Evolutionary conservation across 1,140 invertebrate species (phyloP), one percentile per base, ranked within the genome.

Genomic region (Calliopsis andreniformis): DNA sequence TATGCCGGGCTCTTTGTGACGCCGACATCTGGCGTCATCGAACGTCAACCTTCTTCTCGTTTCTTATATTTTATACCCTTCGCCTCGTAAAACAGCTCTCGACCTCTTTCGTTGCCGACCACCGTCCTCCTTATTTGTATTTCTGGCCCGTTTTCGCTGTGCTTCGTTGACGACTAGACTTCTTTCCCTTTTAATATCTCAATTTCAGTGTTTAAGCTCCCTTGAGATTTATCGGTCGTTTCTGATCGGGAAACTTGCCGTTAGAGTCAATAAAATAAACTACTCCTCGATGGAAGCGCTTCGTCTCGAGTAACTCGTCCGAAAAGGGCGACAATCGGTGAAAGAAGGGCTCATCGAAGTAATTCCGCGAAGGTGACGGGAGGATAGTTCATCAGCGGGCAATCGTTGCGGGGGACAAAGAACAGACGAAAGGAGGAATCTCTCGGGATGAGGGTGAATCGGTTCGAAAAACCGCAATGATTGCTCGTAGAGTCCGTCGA

Each of bases 1-100:
- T 75, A 80, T 68, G 67, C 53, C 42, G 35, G 53, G 58, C 61
- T 83, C 84, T 83, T 85, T 83, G 84, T 86, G 81, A 84, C 79
- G 83, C 83, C 85, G 84, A 84, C 83, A 75, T 84, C 79, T 82
- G 71, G 80, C 78, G 66, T 77, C 70, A 71, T 82, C 67, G 64
- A 79, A 72, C 69, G 73, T 71, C 70, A 45, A 73, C 59, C 56
- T 47, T 55, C 73, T 69, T 77, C 76, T 82, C 67, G 56, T 78
- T 76, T 61, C 61, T 70, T 66, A n/a, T 70, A 69, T 63, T 64
- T 69, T 69, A 70, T 59, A 59, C 77, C 53, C 62, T 71, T 71
- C 43, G 64, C 53, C 75, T 70, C 45, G 51, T 83, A 76, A 83
- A 83, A 55, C 35, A 64, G 23, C 35, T 53, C 61, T 53, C 69